Evolutionary conservation across 2,888 invertebrate species (phyloP).

Genomic region (Mythimna lalbum): DNA sequence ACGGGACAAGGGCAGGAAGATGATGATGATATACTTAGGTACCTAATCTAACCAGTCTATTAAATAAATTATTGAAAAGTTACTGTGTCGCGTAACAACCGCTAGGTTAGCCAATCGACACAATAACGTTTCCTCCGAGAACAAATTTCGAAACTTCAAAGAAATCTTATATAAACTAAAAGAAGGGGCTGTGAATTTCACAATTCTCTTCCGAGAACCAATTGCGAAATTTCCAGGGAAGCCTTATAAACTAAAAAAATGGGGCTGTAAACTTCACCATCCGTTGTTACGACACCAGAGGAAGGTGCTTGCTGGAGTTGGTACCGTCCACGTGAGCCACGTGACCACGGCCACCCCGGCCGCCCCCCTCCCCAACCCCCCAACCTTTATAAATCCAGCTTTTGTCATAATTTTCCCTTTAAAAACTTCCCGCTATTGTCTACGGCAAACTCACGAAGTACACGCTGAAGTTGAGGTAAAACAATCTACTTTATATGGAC

Average conservation of each 20-base stretch:
- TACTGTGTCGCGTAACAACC: not conserved
- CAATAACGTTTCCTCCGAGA: too few species aligned
- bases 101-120: too few species aligned
- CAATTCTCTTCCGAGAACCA: not conserved
- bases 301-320: conserved; percentile 35
- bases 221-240: conserved; percentile 10
- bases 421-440: conserved; percentile 64
- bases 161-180: too few species aligned
- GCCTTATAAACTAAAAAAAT: conserved; percentile 19
- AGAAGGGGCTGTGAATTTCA: not conserved
- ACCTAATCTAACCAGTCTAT: too few species aligned
- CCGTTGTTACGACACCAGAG: conserved; percentile 20
- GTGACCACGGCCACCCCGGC: conserved; percentile 45
- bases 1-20: too few species aligned
- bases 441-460: conserved; percentile 61
- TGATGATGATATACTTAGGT: too few species aligned
- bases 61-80: too few species aligned
- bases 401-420: conserved; percentile 65
- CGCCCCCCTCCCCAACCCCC: conserved; percentile 33
- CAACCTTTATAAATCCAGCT: conserved; percentile 58
- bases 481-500: conserved; percentile 67
- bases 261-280: conserved; percentile 4
- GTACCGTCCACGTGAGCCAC: conserved; percentile 60
- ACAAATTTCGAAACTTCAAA: too few species aligned
- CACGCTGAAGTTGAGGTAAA: conserved; percentile 62